phyloP scores from a whole-genome alignment of 2,113 vertebrate species.

The Bufo gargarizans region DNA sequence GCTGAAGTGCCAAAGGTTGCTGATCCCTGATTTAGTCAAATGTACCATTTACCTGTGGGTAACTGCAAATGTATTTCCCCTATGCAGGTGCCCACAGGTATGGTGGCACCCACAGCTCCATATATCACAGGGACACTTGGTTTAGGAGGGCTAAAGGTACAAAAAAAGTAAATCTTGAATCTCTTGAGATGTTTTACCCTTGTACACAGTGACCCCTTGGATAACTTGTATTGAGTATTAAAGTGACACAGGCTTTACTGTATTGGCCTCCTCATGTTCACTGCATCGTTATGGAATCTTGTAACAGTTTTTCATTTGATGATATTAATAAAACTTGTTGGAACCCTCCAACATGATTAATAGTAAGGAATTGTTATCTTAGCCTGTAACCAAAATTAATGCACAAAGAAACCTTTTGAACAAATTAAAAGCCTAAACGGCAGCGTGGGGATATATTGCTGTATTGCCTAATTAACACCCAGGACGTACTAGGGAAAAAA shows the following conservation, averaged over 20 bases:
- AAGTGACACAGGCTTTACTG: not conserved
- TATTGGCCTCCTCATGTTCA: not conserved
- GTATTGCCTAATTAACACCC: conserved; percentile 84
- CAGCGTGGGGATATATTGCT: conserved; percentile 72
- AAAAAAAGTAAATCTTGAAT: not conserved
- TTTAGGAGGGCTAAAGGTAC: not conserved
- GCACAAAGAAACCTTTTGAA: conserved; percentile 78
- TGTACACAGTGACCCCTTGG: not conserved
- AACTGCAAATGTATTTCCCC: not conserved
- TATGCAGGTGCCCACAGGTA: not conserved
- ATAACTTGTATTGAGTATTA: not conserved
- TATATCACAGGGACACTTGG: not conserved
- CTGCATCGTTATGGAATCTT: not conserved
- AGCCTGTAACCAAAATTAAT: conserved; percentile 82
- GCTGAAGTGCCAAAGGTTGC: too few species aligned
- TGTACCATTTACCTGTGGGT: not conserved
- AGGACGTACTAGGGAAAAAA: conserved; percentile 83
- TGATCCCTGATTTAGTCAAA: too few species aligned
- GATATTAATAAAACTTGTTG: conserved; percentile 67
- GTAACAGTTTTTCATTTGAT: conserved; percentile 65
- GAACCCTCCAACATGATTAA: conserved; percentile 82
- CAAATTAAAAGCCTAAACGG: conserved; percentile 79
- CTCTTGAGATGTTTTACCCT: too few species aligned
- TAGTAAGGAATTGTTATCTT: conserved; percentile 85
- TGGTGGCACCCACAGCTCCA: not conserved